Base-by-base conservation (phyloP, 2,888 invertebrate genomes). In the Sarcophaga rosellei region DNA sequence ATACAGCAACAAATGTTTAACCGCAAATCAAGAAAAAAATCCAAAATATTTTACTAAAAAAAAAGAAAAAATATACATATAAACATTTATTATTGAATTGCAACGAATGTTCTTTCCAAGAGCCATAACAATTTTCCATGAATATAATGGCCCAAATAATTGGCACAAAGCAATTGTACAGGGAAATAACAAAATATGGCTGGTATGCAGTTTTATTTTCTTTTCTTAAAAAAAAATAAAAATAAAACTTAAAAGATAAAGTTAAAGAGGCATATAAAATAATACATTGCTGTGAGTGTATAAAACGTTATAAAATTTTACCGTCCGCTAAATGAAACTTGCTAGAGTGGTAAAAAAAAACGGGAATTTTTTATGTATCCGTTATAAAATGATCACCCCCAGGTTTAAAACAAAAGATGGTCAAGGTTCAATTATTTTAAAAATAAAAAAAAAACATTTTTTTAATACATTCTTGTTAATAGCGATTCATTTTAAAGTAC, bases 151-250 rank as follows among this genome's bases (percentile, higher is more conserved):
- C 62, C 57, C 81, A 84, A 84, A 81, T 81, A 84, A 84, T 81
- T 86, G 86, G 84, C 84, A 86, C 86, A 75, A 84, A 86, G 74
- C 81, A 78, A 81, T 84, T 84, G 74, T 63, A 47, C 44, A 65
- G 35, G 66, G 61, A 59, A 70, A n/a, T n/a, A 70, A 66, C 69
- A 68, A 77, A 57, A 76, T 53, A 73, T 53, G 21, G 47, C 57
- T 80, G 72, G 59, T 61, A 79, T 68, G 84, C 76, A 81, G 77
- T 83, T 83, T 53, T 57, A 73, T 57, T 83, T 72, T 21, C 47
- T 63, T 74, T 25, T 44, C 25, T 47, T 21, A 44, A 10, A 47
- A 68, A 35, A 69, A 8, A 68, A 68, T 63, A 66, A 17, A 80
- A 61, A 74, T 68, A 21, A 63, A 63, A 59, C 66, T 73, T 78